Conservation (phyloP, 2,888 invertebrate genomes). For the Latrodectus elegans region DNA sequence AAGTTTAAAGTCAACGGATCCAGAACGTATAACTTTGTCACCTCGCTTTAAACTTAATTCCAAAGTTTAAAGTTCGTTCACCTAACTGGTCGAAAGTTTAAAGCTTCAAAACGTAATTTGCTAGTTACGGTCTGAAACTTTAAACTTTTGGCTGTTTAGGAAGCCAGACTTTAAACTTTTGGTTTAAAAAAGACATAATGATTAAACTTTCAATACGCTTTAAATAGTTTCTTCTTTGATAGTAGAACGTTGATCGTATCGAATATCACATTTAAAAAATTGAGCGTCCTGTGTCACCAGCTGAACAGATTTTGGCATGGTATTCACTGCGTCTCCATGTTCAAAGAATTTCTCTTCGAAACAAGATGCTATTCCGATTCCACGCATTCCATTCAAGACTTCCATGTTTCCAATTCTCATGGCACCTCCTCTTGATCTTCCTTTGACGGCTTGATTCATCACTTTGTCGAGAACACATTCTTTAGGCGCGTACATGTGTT, state of each 20-base stretch:
- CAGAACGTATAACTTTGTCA: no score
- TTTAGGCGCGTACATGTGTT: conserved; percentile 10
- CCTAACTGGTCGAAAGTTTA: no score
- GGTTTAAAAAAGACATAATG: no score
- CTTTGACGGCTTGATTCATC: conserved; percentile 25
- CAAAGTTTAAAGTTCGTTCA: no score
- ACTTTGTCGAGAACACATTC: neutral
- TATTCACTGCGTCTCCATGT: neutral
- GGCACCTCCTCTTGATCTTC: conserved; percentile 36
- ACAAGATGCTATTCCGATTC: conserved; percentile 9
- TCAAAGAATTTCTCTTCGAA: conserved; percentile 25
- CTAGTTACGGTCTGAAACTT: no score
- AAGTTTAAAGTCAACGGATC: no score
- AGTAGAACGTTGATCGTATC: neutral
- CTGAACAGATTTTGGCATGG: conserved; percentile 15
- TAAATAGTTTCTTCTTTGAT: neutral
- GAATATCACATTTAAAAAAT: conserved; percentile 6
- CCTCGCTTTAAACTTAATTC: no score
- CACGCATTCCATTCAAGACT: conserved; percentile 24
- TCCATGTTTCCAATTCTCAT: conserved; percentile 53
- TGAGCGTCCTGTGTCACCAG: neutral
- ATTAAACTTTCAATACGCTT: no score
- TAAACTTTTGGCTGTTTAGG: no score
- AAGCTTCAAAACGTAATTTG: no score
- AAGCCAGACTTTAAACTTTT: no score